phyloP scores from a whole-genome alignment of 2,113 vertebrate species.

The Sphaerodactylus townsendi region DNA sequence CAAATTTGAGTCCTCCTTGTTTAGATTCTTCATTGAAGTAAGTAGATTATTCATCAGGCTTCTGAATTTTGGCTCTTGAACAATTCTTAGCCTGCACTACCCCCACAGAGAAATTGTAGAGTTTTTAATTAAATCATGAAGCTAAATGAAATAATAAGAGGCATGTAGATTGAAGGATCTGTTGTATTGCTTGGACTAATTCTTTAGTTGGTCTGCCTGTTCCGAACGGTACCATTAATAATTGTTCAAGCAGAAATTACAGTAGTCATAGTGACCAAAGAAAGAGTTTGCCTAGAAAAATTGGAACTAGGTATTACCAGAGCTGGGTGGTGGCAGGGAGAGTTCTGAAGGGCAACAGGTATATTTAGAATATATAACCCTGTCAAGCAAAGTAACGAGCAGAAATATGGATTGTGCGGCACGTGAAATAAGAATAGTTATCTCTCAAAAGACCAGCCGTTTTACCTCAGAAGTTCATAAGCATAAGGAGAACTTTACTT shows the following conservation, averaged over 20 bases:
- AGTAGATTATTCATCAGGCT: not conserved
- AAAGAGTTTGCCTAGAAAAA: too few relatives aligned
- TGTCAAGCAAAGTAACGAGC: too few relatives aligned
- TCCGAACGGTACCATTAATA: not conserved
- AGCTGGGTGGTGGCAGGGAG: too few relatives aligned
- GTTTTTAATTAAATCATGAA: conserved; percentile 6
- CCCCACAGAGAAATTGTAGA: fast-evolving
- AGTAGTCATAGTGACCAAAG: too few relatives aligned
- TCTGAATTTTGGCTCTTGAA: not conserved
- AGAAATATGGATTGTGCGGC: too few relatives aligned
- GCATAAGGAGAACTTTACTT: too few relatives aligned
- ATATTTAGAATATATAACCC: too few relatives aligned
- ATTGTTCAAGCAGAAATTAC: not conserved
- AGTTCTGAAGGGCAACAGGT: too few relatives aligned
- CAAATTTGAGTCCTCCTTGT: not conserved
- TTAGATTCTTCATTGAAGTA: not conserved
- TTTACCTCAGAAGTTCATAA: too few relatives aligned
- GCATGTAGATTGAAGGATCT: not conserved
- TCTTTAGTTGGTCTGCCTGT: not conserved
- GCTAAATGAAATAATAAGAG: not conserved
- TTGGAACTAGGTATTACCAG: too few relatives aligned
- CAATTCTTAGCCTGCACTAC: not conserved
- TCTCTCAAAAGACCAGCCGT: too few relatives aligned
- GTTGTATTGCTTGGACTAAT: conserved; percentile 17
- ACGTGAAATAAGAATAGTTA: too few relatives aligned